These are phyloP conservation scores for Poecilobothrus nobilitatus DNA, from an alignment of 2,888 invertebrate genomes.

Conservation along the genomic window DNA sequence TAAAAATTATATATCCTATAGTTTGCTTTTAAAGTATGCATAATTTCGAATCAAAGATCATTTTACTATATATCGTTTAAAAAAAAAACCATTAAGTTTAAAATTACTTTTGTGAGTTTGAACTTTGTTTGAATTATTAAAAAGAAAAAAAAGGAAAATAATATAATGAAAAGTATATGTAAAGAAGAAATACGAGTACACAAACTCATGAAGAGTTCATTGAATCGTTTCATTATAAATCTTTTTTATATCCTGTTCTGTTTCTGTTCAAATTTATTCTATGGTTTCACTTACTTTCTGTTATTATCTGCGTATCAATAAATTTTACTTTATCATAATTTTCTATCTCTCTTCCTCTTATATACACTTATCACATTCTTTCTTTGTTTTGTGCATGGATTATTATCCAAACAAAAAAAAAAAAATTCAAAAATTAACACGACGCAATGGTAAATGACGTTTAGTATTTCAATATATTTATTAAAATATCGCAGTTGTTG, in stretches of 20 bases:
- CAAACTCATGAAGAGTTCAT: not conserved
- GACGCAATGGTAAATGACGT: not conserved
- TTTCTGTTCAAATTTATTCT: not conserved
- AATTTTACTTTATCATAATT: not conserved
- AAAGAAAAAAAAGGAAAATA: too few relatives aligned
- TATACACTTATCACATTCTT: too few relatives aligned
- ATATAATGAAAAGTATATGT: not conserved
- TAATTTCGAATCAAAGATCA: too few relatives aligned
- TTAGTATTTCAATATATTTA: not conserved
- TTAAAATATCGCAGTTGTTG: not conserved
- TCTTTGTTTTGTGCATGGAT: not conserved
- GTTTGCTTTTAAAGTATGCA: too few relatives aligned
- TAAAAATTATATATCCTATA: too few relatives aligned
- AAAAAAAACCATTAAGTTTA: too few relatives aligned
- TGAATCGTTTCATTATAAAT: constrained; percentile 1
- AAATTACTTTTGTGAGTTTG: too few relatives aligned
- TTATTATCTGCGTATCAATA: constrained; percentile 4
- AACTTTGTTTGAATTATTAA: too few relatives aligned
- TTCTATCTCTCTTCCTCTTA: not conserved
- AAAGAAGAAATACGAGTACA: not conserved
- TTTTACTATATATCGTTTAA: too few relatives aligned
- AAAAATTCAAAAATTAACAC: not conserved
- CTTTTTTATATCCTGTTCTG: not conserved
- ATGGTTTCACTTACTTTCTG: not conserved
- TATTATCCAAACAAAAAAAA: not conserved